Base-by-base conservation (phyloP, 2,888 invertebrate genomes). In the Napeogenes inachia region DNA sequence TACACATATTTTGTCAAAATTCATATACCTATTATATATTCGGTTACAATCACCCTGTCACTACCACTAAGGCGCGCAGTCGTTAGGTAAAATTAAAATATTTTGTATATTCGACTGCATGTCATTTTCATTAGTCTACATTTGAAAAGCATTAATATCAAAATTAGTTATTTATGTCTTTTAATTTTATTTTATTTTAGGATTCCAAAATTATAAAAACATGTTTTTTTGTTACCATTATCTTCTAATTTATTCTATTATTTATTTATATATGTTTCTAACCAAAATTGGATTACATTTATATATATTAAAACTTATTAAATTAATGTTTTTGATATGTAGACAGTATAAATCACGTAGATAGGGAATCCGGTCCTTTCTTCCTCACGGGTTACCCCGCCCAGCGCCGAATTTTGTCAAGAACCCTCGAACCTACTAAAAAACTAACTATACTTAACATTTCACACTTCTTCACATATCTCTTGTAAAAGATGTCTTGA, bases 331-430 rank as follows among this genome's bases (percentile, higher is more conserved):
- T 85, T 87, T 79, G 76, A 85, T 87, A 87, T 88, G 86, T 89
- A 76, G 87, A 83, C 79, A 73, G 46, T 59, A 67, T 79, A 77
- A 75, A 74, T 82, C 80, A 85, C 74, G 78, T 87, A 85, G 80
- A 72, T 84, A 85, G 85, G 87, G 82, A 77, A 75, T 75, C 72
- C 76, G 76, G 73, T 79, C 77, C 75, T 76, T 70, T 73, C 70
- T 80, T 75, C 70, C 67, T 80, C 59, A 78, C 78, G 85, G 87
- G 89, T 83, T 78, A 77, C 89, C 89, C 89, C 89, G 89, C 89
- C 89, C 88, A 85, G 81, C 86, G 89, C 89, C 89, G 82, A 84
- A 82, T 84, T 74, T 80, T 77, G 68, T 77, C 38, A 74, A 76
- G 79, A 84, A 73, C 81, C 82, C 82, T 81, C 77, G 62, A 74